Evolutionary conservation across 2,888 invertebrate genomes (phyloP).

Genomic region (Oscheius myriophilus): DNA sequence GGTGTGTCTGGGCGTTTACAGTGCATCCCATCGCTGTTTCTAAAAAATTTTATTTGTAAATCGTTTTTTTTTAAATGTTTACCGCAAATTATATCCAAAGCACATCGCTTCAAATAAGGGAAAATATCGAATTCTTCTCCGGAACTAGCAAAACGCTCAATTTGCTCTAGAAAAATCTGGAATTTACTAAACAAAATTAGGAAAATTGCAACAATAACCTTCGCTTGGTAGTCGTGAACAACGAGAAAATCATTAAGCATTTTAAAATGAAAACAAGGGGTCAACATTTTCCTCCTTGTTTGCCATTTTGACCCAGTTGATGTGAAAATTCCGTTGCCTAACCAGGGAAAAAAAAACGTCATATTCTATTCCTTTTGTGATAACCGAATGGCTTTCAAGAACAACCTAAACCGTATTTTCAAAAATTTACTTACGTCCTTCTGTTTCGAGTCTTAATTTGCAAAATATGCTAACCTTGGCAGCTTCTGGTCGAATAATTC

Average conservation of each 20-base stretch:
- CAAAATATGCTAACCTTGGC: too few relatives aligned
- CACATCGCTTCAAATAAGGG: constrained; percentile 73
- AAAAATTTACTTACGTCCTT: not conserved
- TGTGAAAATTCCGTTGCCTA: constrained; percentile 73
- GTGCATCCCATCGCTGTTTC: constrained; percentile 36
- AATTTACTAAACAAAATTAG: not conserved
- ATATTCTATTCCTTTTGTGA: constrained; percentile 72
- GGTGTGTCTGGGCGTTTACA: constrained; percentile 31
- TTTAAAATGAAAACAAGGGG: constrained; percentile 75
- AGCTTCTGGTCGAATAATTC: constrained; percentile 38
- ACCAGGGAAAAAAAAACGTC: constrained; percentile 73
- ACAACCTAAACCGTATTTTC: constrained; percentile 45
- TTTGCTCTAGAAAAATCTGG: constrained; percentile 46
- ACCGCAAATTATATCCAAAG: constrained; percentile 73
- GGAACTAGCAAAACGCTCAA: constrained; percentile 54
- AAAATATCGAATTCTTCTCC: constrained; percentile 72
- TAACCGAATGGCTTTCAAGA: constrained; percentile 65
- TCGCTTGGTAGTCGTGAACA: constrained; percentile 50
- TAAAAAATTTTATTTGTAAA: too few relatives aligned
- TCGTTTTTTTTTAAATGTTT: too few relatives aligned
- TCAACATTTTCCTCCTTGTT: constrained; percentile 72
- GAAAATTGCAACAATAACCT: constrained; percentile 30
- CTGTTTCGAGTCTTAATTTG: too few relatives aligned
- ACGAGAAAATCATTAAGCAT: constrained; percentile 73
- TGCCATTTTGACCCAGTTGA: constrained; percentile 73